These are phyloP conservation scores for Agriopis marginaria DNA, from an alignment of 2,888 invertebrate species.

Conservation along the genomic window DNA sequence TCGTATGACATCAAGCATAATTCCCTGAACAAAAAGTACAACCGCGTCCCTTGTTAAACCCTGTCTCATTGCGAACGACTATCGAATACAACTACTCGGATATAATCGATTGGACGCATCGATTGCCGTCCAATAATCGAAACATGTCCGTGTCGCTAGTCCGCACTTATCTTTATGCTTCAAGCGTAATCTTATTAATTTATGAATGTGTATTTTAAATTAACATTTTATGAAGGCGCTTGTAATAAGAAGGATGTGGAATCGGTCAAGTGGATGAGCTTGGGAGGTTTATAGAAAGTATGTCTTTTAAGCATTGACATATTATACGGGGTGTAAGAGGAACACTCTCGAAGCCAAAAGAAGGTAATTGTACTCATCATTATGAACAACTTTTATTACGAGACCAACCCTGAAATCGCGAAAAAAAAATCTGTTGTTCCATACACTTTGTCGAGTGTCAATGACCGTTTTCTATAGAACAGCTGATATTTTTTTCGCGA, in stretches of 20 bases:
- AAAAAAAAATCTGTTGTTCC: too few relatives aligned
- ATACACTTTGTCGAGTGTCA: too few relatives aligned
- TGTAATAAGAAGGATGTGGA: slow-evolving; percentile 38
- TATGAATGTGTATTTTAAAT: slow-evolving; percentile 59
- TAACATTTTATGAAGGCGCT: slow-evolving; percentile 51
- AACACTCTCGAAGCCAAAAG: too few relatives aligned
- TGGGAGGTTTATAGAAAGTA: slow-evolving; percentile 4
- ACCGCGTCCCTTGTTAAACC: slow-evolving; percentile 66
- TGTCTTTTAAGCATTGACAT: background rate
- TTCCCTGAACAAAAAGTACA: slow-evolving; percentile 66
- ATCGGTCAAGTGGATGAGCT: slow-evolving; percentile 39
- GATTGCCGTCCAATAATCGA: slow-evolving; percentile 77
- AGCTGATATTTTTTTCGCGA: too few relatives aligned
- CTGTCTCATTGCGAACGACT: slow-evolving; percentile 56
- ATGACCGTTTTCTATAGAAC: too few relatives aligned
- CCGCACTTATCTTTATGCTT: slow-evolving; percentile 68
- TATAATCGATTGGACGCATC: slow-evolving; percentile 78
- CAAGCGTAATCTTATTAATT: slow-evolving; percentile 71
- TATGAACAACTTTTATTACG: too few relatives aligned
- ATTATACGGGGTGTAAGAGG: too few relatives aligned
- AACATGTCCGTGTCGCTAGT: slow-evolving; percentile 71
- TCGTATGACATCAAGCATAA: slow-evolving; percentile 56
- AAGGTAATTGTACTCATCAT: too few relatives aligned
- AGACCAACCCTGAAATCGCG: too few relatives aligned
- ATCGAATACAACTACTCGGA: slow-evolving; percentile 66